A percentile compares a stretch with the other conserved stretches of the same genome.
Evolutionary conservation across 2,113 vertebrate genomes (phyloP).

Genomic region (Hippoglossus stenolepis): DNA sequence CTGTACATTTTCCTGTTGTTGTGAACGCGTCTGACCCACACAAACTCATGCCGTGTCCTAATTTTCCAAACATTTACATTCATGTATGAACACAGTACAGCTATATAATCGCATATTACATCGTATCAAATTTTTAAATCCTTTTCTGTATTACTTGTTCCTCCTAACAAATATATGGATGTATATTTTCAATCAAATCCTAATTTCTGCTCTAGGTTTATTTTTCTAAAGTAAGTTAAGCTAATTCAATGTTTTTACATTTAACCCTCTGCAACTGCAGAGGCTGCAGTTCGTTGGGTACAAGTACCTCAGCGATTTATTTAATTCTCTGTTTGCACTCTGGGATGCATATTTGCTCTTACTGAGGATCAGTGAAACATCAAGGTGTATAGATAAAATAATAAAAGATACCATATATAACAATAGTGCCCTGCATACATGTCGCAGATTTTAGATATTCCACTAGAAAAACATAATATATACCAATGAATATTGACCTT

Average conservation of each 20-base stretch:
- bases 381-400: neutral
- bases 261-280: neutral
- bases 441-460: neutral
- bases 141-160: too few relatives aligned
- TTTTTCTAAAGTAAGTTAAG: neutral
- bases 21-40: too few relatives aligned
- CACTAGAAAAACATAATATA: constrained; percentile 4
- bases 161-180: too few relatives aligned
- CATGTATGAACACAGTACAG: too few relatives aligned
- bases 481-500: constrained; percentile 25
- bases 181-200: too few relatives aligned
- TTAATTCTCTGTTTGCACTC: neutral
- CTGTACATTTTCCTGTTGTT: too few relatives aligned
- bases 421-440: neutral
- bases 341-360: neutral
- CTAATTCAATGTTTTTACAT: neutral
- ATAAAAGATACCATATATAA: neutral
- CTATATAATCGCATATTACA: too few relatives aligned
- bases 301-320: neutral
- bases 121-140: too few relatives aligned
- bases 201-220: too few relatives aligned
- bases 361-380: constrained; percentile 8
- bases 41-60: too few relatives aligned
- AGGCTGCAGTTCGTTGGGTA: neutral
- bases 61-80: too few relatives aligned